Base-by-base conservation (phyloP, 2,113 vertebrate species). In the Cranoglanis bouderius region DNA sequence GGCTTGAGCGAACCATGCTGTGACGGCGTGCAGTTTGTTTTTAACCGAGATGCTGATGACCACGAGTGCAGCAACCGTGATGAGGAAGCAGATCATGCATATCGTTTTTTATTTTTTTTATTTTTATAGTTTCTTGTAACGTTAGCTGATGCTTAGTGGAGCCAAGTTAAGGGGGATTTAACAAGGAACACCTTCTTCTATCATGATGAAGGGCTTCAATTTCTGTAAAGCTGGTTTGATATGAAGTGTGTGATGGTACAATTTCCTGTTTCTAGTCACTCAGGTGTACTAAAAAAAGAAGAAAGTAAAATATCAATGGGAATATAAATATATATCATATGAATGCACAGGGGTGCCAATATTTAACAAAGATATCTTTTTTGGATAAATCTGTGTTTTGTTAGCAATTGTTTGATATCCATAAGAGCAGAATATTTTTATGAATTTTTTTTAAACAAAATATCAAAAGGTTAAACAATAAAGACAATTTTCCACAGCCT, bases 11-110 rank as follows among this genome's bases (percentile, higher is more conserved):
- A 90, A 88, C 84, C 77, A 38, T 43, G 81, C 53, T 65, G 86
- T 1, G 8, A 86, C n/a, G 77, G 81, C 88, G 32, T 74, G 85
- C 86, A 85, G 88, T 92, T 57, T 82, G 81, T 55, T 61, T 59
- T 86, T 90, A 81, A 90, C 92, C 77, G 84, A 94, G 92, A 93
- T 91, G 88, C 91, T 16, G 92, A 92, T 80, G 75, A 78, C 67
- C 21, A 81, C 59, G 24, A 16, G 77, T 6, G 86, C 85, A 35
- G 74, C 18, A 67, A 32, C 19, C 12, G 9, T 55, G 59, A 89
- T 55, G 86, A 89, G 46, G 35, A 32, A 82, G 88, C 63, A 72
- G 82, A 72, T 14, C 24, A 18, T 67, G 55, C 29, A 53, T 19
- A 13, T 40, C 38, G 26, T 40, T 61, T n/a, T 19, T 24, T 63